A percentile compares a stretch with the other conserved stretches of the same genome.
phyloP scores from a whole-genome alignment of 2,888 invertebrate species.

The Poecilus cupreus region DNA sequence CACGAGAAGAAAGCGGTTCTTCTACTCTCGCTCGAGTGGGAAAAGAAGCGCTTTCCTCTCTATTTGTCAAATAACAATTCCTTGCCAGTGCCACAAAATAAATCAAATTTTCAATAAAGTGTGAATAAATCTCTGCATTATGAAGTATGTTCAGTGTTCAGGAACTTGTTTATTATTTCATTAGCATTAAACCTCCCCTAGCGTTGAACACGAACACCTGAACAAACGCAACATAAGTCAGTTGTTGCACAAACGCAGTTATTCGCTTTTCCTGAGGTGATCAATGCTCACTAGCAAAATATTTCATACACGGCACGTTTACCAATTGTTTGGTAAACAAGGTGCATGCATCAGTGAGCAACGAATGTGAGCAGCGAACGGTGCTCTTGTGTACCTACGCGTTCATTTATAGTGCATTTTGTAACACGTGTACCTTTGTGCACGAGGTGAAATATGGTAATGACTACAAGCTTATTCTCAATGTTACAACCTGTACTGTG shows the following conservation, averaged over 20 bases:
- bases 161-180: not conserved
- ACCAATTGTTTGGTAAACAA: slow-evolving; percentile 9
- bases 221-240: not conserved
- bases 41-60: too few species aligned
- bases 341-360: not conserved
- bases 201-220: not conserved
- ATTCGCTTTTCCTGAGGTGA: not conserved
- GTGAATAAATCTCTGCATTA: not conserved
- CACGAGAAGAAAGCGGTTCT: too few species aligned
- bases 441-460: slow-evolving; percentile 48
- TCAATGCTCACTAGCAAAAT: slow-evolving; percentile 1
- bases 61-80: too few species aligned
- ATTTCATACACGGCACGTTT: slow-evolving; percentile 26
- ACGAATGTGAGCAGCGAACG: not conserved
- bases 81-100: too few species aligned
- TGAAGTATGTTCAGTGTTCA: not conserved
- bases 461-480: slow-evolving; percentile 52
- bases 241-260: not conserved
- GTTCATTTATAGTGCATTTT: slow-evolving; percentile 35
- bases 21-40: too few species aligned
- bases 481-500: slow-evolving; percentile 38
- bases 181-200: not conserved
- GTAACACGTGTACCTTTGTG: slow-evolving; percentile 26
- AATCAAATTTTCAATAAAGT: not conserved
- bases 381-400: slow-evolving; percentile 14